phyloP scores from a whole-genome alignment of 53 echinoderm and acorn worm genomes.

The Luidia sarsii region DNA sequence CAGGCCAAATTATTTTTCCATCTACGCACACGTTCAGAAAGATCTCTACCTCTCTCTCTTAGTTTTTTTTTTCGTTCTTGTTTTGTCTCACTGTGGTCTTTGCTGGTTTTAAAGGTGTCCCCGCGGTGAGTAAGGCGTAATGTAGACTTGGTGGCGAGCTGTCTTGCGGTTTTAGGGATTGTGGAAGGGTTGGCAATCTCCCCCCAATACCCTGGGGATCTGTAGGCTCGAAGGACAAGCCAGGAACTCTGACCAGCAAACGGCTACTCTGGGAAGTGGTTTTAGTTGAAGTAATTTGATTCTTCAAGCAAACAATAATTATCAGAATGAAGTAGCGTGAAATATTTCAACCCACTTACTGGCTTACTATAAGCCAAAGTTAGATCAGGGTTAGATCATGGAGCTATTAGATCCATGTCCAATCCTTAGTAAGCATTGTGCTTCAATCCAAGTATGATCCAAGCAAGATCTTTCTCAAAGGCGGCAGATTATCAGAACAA shows the following conservation, averaged over 20 bases:
- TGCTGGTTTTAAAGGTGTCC: constrained; percentile 26
- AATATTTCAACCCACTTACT: no score
- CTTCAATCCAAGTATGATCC: no score
- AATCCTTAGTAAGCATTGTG: no score
- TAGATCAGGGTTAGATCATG: no score
- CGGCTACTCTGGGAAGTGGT: not conserved
- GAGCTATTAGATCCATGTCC: no score
- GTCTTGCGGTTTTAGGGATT: constrained; percentile 11
- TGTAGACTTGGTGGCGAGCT: constrained; percentile 37
- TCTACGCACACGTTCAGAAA: constrained; percentile 27
- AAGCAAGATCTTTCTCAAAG: no score
- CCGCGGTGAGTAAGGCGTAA: constrained; percentile 6
- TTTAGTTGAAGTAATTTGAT: not conserved
- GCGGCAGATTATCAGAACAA: no score
- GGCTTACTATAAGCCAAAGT: no score
- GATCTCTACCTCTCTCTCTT: not conserved
- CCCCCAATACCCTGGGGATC: not conserved
- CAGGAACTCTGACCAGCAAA: not conserved
- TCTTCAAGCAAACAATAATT: not conserved
- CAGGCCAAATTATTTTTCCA: constrained; percentile 66
- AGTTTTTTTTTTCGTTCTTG: not conserved
- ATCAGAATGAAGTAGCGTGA: not conserved
- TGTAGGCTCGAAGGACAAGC: not conserved
- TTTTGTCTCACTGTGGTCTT: not conserved
- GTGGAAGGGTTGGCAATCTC: constrained; percentile 4